These are phyloP conservation scores for Procambarus clarkii DNA, from an alignment of 1,140 invertebrate genomes.

Conservation along the genomic window DNA sequence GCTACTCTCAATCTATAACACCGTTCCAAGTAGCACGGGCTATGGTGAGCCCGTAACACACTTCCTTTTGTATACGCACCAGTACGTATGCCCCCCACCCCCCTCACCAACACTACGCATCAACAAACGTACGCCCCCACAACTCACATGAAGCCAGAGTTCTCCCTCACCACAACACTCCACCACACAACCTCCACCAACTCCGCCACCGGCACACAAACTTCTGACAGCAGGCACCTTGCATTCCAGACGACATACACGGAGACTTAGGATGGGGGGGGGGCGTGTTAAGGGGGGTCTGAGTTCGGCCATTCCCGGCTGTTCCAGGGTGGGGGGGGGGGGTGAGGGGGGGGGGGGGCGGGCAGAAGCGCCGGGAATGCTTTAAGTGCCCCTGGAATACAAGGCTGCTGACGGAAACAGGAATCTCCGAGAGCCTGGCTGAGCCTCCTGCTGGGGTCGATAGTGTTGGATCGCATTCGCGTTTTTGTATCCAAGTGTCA, in stretches of 20 bases:
- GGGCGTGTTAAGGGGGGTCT: background rate
- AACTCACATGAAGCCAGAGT: too few relatives aligned
- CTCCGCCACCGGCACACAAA: background rate
- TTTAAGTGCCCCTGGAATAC: slow-evolving; percentile 16
- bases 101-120: too few relatives aligned
- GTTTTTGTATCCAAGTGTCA: background rate
- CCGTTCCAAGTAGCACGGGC: too few relatives aligned
- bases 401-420: background rate
- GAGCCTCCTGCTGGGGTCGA: background rate
- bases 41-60: too few relatives aligned
- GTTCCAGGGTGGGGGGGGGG: background rate
- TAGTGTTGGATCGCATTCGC: background rate
- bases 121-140: too few relatives aligned
- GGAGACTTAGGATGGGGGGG: background rate
- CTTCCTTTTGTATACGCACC: too few relatives aligned
- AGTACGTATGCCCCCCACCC: too few relatives aligned
- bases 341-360: too few relatives aligned
- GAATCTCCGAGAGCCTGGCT: background rate
- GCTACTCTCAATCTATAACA: too few relatives aligned
- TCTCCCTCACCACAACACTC: too few relatives aligned
- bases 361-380: background rate
- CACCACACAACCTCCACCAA: background rate
- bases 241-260: background rate
- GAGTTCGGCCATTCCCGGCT: background rate
- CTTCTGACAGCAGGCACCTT: background rate